Evolutionary conservation across 2,797 vertebrate species (phyloP).

Genomic region (Pygocentrus nattereri): DNA sequence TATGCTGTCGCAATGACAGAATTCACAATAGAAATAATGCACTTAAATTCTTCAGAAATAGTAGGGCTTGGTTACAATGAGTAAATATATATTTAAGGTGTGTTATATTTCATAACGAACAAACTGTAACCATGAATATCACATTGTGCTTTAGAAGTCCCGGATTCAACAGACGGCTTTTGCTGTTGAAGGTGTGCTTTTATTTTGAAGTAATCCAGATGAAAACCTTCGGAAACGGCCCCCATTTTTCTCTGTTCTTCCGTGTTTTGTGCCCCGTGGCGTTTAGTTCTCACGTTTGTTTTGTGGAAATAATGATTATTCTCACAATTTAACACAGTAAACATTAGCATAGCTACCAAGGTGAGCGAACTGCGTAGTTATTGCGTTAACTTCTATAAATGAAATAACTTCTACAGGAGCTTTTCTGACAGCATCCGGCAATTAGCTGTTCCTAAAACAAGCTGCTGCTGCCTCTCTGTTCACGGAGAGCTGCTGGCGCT

Average conservation of each 20-base stretch:
- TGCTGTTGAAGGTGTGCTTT: constrained; percentile 4
- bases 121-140: too few relatives aligned
- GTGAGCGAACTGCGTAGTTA: constrained; percentile 22
- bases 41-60: too few relatives aligned
- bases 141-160: too few relatives aligned
- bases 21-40: too few relatives aligned
- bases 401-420: not conserved
- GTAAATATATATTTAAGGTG: too few relatives aligned
- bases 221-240: constrained; percentile 32
- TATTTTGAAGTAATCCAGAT: constrained; percentile 44
- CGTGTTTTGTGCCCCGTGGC: constrained; percentile 61
- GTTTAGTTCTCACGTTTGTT: constrained; percentile 47
- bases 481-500: not conserved
- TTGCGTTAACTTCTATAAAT: not conserved
- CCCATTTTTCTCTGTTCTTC: constrained; percentile 34
- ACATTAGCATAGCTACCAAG: not conserved
- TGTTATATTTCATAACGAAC: too few relatives aligned
- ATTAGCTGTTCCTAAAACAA: not conserved
- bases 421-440: not conserved
- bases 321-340: not conserved
- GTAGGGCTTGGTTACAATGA: too few relatives aligned
- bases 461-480: constrained; percentile 1
- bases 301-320: not conserved
- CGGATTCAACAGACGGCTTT: too few relatives aligned
- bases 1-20: too few relatives aligned